A percentile compares a stretch with the other conserved stretches of the same genome.
Conservation (phyloP, 2,888 invertebrate genomes). For the Eupithecia subfuscata region DNA sequence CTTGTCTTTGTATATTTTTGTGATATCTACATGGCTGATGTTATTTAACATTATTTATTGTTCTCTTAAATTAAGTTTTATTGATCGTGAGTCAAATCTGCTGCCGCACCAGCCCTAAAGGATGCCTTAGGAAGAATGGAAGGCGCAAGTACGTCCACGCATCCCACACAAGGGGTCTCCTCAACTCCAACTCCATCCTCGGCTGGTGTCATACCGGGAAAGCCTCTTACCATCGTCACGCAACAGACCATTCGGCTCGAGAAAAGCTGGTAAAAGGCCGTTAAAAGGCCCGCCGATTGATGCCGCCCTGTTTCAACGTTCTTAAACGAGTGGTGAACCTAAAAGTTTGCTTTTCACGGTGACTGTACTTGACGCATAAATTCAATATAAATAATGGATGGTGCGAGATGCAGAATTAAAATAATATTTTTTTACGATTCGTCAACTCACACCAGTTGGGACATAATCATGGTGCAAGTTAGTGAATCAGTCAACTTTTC, state of each 20-base stretch:
- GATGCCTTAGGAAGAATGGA: not conserved
- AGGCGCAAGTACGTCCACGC: not conserved
- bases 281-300: not conserved
- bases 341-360: no score
- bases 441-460: no score
- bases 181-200: no score
- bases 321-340: no score
- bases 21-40: not conserved
- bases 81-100: not conserved
- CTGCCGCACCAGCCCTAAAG: not conserved
- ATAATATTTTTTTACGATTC: no score
- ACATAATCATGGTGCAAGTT: no score
- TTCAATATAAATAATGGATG: no score
- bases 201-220: not conserved
- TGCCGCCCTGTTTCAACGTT: no score
- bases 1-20: slow-evolving; percentile 22
- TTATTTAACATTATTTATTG: not conserved
- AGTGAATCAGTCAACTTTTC: not conserved
- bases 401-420: no score
- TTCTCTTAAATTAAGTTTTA: not conserved
- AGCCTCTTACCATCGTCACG: not conserved
- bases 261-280: not conserved
- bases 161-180: not conserved
- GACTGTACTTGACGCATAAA: no score
- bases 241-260: not conserved